A percentile compares a stretch with the other conserved stretches of the same genome.
phyloP scores from a whole-genome alignment of 2,797 vertebrate species.

The Allobates femoralis region DNA sequence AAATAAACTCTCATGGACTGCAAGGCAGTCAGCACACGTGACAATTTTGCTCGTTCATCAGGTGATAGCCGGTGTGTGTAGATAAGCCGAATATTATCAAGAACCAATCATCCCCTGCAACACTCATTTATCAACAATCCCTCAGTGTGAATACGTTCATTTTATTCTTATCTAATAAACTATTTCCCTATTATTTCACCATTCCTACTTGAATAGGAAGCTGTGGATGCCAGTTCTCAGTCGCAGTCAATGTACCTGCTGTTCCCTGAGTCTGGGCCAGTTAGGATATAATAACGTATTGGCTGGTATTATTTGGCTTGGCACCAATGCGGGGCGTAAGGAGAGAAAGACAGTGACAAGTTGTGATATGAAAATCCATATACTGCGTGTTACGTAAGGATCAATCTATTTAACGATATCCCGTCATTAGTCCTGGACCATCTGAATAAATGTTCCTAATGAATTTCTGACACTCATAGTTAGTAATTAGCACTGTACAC shows the following conservation, averaged over 20 bases:
- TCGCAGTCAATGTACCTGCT: not conserved
- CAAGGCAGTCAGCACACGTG: too few relatives aligned
- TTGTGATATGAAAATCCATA: constrained; percentile 3
- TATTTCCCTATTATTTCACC: constrained; percentile 2
- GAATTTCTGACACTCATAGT: not conserved
- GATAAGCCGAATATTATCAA: too few relatives aligned
- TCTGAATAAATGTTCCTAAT: not conserved
- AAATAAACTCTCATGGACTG: too few relatives aligned
- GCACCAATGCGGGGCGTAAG: not conserved
- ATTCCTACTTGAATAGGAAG: not conserved
- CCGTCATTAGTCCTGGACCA: not conserved
- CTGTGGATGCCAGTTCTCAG: not conserved
- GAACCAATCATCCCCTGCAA: too few relatives aligned
- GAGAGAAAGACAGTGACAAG: not conserved
- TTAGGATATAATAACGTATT: not conserved
- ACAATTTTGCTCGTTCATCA: too few relatives aligned
- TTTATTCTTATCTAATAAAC: not conserved
- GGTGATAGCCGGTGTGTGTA: too few relatives aligned
- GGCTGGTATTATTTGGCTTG: constrained; percentile 9
- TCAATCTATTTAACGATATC: not conserved
- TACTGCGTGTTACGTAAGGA: not conserved
- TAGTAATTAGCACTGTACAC: not conserved
- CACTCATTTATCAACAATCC: too few relatives aligned
- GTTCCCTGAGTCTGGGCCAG: constrained; percentile 8
- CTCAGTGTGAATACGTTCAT: not conserved